Evolutionary conservation across 2,113 vertebrate genomes (phyloP), one percentile per base, ranked within the genome.

Genomic region (Solea solea): DNA sequence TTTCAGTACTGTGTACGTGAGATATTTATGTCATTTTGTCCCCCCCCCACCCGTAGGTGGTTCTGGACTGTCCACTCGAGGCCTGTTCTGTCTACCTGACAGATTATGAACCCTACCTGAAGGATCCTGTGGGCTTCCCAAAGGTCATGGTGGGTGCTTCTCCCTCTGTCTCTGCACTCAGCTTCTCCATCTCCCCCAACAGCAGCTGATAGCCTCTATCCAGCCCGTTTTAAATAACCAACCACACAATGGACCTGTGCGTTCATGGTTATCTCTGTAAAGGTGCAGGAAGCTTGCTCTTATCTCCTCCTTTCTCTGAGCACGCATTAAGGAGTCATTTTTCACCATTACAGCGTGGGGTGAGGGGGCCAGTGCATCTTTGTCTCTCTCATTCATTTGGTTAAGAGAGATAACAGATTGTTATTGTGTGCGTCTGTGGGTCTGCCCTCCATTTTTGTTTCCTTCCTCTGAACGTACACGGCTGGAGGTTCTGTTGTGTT

Each of bases 51-150:
- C 80, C 12, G 28, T 62, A 98, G 97, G 95, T 95, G 62, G 95
- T 92, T 21, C 86, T 98, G 61, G 95, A 96, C 76, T 97, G 96
- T 72, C 94, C 95, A 0, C 83, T 93, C 0, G 94, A 96, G 1
- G 82, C 92, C 3, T 96, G 96, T 45, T 94, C 95, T 9, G 67
- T 87, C 50, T 98, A 98, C 75, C 78, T 95, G 65, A 94, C 91
- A 78, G 93, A 95, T 58, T 96, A 93, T 7, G 97, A 99, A 62
- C 97, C 96, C 0, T 98, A 97, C 85, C 92, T 97, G 86, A 93
- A 94, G 7, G 95, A 98, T 75, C 95, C 96, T 0, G 95, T 95
- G 50, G 95, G 93, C 48, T 99, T 95, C 77, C 95, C 96, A 72
- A 96, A 93, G 81, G 93, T 97, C 51, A 96, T 96, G 96, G 96